A percentile compares a stretch with the other conserved stretches of the same genome.
phyloP scores from a whole-genome alignment of 2,113 vertebrate species.

The Bostrychus sinensis region DNA sequence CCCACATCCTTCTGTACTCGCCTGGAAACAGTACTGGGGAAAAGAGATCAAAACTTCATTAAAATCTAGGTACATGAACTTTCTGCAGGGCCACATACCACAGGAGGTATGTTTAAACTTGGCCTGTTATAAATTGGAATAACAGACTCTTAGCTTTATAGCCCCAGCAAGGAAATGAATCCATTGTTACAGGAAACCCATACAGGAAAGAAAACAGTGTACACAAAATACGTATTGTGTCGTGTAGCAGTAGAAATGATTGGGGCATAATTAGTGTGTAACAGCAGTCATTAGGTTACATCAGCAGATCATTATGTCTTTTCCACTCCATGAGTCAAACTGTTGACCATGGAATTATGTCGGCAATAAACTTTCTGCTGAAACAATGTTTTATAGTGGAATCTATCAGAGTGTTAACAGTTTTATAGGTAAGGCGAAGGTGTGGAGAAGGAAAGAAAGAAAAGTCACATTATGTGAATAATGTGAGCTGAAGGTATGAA shows the following conservation, averaged over 20 bases:
- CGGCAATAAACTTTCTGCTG: slow-evolving; percentile 47
- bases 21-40: background rate
- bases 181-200: background rate
- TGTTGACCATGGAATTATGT: slow-evolving; percentile 49
- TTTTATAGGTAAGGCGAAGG: slow-evolving; percentile 26
- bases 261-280: slow-evolving; percentile 38
- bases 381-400: slow-evolving; percentile 56
- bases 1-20: background rate
- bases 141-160: background rate
- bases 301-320: slow-evolving; percentile 51
- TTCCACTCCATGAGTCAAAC: slow-evolving; percentile 58
- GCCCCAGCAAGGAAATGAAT: background rate
- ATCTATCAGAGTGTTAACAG: slow-evolving; percentile 55
- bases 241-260: slow-evolving; percentile 34
- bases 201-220: background rate
- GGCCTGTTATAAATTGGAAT: slow-evolving; percentile 4
- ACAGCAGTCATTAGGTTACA: slow-evolving; percentile 49
- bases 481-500: slow-evolving; percentile 14
- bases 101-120: background rate
- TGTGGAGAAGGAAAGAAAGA: slow-evolving; percentile 12
- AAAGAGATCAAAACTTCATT: background rate
- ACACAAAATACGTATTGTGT: slow-evolving; percentile 13
- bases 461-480: slow-evolving; percentile 6
- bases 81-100: background rate
- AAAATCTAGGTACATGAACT: background rate